Evolutionary conservation across 1,140 invertebrate genomes (phyloP), one percentile per base, ranked within the genome.

Genomic region (Lerema accius): DNA sequence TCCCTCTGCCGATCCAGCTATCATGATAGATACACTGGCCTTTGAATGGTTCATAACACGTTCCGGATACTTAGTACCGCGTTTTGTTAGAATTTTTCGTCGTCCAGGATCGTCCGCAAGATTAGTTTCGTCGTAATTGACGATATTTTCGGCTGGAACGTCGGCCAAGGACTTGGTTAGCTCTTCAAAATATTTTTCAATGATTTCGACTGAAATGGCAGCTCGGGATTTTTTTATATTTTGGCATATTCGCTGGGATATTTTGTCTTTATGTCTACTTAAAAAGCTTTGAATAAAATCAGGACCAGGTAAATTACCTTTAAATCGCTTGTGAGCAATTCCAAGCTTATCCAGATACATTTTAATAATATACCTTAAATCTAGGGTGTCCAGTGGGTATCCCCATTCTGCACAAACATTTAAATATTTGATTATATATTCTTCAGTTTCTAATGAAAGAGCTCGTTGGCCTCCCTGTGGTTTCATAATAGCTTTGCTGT

Each of bases 151-250:
- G 1, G 37, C 17, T 26, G 45, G 37, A 14, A 42, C 32, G n/a
- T 15, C 51, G n/a, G 0, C 10, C 16, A 46, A 39, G 19, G 28
- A 61, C 9, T 37, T 26, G 28, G 39, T n/a, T 23, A 61, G 11
- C 9, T 49, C 46, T 17, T 37, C 2, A 58, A 69, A 69, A 62
- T 81, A 87, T 23, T 70, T 60, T 37, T 43, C 58, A 3, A 75
- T 55, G 23, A 46, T 63, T n/a, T 64, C 53, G 43, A 45, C 4
- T 23, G 51, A 70, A 7, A 71, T 55, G 23, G 65, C 71, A 14
- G 78, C 78, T 32, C 76, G 59, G 19, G 56, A 50, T 43, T 72
- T 62, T 72, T 84, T 82, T 19, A 83, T 80, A 64, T 85, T 83
- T 59, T 83, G 66, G 13, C 67, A 72, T 42, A 77, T 59, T 49